A percentile compares a stretch with the other conserved stretches of the same genome.
These are phyloP conservation scores for Archocentrus centrarchus DNA, from an alignment of 2,113 vertebrate species.

Conservation along the genomic window DNA sequence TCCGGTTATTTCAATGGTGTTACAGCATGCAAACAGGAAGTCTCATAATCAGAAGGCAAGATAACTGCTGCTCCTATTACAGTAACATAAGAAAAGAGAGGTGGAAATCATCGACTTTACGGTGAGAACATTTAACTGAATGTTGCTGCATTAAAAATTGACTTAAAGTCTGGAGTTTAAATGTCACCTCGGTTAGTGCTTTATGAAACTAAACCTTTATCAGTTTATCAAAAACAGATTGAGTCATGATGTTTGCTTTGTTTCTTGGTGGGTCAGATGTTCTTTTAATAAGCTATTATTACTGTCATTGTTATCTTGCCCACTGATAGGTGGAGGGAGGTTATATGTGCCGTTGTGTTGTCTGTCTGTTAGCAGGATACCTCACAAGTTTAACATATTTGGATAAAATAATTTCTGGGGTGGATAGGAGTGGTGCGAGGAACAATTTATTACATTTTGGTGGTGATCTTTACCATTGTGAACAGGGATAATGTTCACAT, in stretches of 20 bases:
- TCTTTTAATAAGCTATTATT: background rate
- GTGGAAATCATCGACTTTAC: background rate
- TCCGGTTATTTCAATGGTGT: background rate
- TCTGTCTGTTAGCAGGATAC: too few species aligned
- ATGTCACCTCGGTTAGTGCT: background rate
- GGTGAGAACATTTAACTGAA: background rate
- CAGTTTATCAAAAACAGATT: background rate
- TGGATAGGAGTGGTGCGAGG: too few species aligned
- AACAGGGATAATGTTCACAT: too few species aligned
- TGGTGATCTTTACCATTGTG: too few species aligned
- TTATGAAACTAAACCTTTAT: background rate
- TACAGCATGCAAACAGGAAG: background rate
- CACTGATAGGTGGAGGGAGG: too few species aligned
- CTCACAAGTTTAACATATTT: too few species aligned
- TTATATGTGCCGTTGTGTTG: too few species aligned
- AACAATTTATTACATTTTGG: too few species aligned
- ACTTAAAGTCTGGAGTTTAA: background rate
- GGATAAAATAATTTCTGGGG: too few species aligned
- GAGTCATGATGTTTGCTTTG: background rate
- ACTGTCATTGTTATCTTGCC: background rate
- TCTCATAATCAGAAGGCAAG: background rate
- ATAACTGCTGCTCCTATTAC: background rate
- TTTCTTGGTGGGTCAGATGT: too few species aligned
- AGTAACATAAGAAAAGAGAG: background rate
- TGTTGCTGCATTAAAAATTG: background rate